Percentiles rank a stretch among this genome's conserved stretches.
These are phyloP conservation scores for Oscheius onirici DNA, from an alignment of 2,888 invertebrate species.

Conservation along the genomic window DNA sequence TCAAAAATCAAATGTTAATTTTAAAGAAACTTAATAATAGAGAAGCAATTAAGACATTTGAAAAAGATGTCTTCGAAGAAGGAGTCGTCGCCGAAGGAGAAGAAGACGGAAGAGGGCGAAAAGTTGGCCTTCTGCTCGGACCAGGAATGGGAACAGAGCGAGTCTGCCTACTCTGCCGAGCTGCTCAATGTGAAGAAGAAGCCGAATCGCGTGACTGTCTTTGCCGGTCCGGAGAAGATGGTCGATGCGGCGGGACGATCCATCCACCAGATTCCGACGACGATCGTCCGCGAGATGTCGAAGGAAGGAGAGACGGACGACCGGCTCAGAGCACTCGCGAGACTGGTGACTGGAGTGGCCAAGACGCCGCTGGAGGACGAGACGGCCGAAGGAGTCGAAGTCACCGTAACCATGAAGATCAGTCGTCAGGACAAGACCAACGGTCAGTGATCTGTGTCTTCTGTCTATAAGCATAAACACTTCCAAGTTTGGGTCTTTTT, in stretches of 20 bases:
- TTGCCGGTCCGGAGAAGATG: conserved; percentile 45
- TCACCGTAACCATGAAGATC: conserved; percentile 18
- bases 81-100: neutral
- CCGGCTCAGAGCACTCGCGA: conserved; percentile 2
- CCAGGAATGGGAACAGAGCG: conserved; percentile 51
- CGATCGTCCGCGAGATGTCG: no score
- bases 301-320: neutral
- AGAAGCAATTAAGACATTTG: neutral
- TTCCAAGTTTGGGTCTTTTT: neutral
- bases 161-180: conserved; percentile 54
- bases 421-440: neutral
- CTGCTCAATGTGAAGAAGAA: conserved; percentile 58
- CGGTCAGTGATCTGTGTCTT: no score
- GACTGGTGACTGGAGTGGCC: conserved; percentile 26
- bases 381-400: conserved; percentile 14
- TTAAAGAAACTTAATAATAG: no score
- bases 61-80: no score
- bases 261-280: neutral
- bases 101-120: conserved; percentile 37
- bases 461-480: no score
- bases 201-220: conserved; percentile 52
- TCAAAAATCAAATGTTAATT: no score
- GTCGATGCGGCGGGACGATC: conserved; percentile 29
- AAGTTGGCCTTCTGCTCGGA: conserved; percentile 47
- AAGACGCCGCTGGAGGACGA: conserved; percentile 20